Base-by-base conservation (phyloP, 2,797 vertebrate species). In the Mionectes olivaceus region DNA sequence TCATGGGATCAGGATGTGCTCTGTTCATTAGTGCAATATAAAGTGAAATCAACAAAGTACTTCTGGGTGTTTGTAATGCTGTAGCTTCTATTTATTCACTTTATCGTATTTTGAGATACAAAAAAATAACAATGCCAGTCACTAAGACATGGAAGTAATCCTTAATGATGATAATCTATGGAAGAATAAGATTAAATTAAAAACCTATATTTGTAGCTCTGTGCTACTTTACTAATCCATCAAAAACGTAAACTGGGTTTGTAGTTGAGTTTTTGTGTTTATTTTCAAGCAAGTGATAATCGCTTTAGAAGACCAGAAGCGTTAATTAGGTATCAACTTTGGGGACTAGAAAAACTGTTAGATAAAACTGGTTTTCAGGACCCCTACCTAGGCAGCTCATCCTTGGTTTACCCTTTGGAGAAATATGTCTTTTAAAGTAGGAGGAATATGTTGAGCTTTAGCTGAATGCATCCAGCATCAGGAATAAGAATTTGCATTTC, bases 211-310 rank as follows among this genome's bases (percentile, higher is more conserved):
- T 81, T 25, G 7, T 37, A 56, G 46, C 15, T 65, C 43, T 73
- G 16, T 84, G 64, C 53, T 89, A 6, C 63, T 84, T 74, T 60
- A 59, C 35, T 82, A 89, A 52, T 89, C 50, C 33, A 32, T 55
- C 39, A 69, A 56, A 87, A 79, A 3, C 32, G 56, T 35, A 84
- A 79, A 55, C 9, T 16, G 65, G 53, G 30, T 55, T 13, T 76
- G 28, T 46, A 22, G 55, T 28, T 28, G 59, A 71, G 50, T 47
- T 85, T 63, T 67, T 32, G 19, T 28, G n/a, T 82, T 89, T 52
- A 10, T 92, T 92, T 89, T 83, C 64, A 46, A 63, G 49, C 44
- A 73, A 57, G 60, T 46, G n/a, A n/a, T 49, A 89, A 95, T 95
- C 47, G 13, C 21, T 77, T 91, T 56, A 41, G 46, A 80, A 85